phyloP scores from a whole-genome alignment of 2,797 vertebrate species.

The Galago senegalensis region DNA sequence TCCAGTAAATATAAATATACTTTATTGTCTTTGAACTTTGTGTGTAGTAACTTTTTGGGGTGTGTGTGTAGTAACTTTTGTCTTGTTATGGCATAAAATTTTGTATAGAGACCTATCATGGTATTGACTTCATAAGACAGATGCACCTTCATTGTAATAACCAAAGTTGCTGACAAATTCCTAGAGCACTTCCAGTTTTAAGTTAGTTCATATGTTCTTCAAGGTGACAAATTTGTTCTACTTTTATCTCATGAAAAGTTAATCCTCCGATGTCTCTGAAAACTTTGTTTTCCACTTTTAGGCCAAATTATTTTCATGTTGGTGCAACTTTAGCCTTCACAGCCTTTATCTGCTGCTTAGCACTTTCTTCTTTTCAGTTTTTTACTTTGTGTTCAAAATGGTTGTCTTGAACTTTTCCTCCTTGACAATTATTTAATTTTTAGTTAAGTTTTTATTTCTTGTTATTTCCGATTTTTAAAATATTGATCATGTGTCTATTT shows the following conservation, averaged over 20 bases:
- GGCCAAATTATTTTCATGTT: neutral
- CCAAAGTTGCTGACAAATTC: neutral
- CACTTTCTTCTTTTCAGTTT: neutral
- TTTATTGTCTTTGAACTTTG: neutral
- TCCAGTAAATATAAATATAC: neutral
- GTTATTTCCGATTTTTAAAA: neutral
- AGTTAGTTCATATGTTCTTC: neutral
- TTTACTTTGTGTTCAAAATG: neutral
- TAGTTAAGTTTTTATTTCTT: neutral
- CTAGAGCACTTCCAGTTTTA: accelerated
- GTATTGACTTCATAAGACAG: neutral
- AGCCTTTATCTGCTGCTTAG: neutral
- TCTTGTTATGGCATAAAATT: neutral
- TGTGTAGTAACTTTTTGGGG: neutral
- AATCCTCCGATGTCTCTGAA: neutral
- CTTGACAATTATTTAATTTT: neutral
- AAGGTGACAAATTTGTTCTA: neutral
- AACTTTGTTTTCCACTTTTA: neutral
- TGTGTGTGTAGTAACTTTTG: neutral
- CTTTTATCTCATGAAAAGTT: neutral
- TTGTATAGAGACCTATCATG: neutral
- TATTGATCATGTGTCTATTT: neutral
- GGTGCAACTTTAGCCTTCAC: neutral
- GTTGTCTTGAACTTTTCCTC: neutral
- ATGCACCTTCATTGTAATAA: neutral